Percentiles rank a stretch among this genome's conserved stretches.
Conservation (phyloP, 2,113 vertebrate species). For the Montifringilla adamsi region DNA sequence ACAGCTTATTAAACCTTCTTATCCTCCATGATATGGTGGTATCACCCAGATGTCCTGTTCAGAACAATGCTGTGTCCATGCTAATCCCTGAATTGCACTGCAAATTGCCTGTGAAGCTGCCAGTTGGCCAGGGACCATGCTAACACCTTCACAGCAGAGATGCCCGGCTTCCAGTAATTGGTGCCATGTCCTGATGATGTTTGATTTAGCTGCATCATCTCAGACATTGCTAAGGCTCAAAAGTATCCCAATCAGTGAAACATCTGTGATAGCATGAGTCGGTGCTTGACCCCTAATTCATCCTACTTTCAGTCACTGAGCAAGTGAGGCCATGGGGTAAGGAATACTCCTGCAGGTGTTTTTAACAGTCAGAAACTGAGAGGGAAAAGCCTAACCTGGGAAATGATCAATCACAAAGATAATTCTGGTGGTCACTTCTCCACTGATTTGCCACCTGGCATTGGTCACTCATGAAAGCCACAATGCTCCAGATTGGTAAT, state of each 20-base stretch:
- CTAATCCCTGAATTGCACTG: neutral
- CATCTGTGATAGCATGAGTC: neutral
- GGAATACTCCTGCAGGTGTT: neutral
- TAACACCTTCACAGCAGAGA: neutral
- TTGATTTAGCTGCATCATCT: neutral
- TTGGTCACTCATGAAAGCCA: neutral
- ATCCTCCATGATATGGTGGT: neutral
- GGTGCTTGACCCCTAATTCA: neutral
- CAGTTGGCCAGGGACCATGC: neutral
- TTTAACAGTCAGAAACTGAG: neutral
- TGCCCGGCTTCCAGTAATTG: neutral
- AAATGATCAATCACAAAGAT: neutral
- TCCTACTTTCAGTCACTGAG: neutral
- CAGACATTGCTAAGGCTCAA: neutral
- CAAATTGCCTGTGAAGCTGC: neutral
- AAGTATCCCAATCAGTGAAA: neutral
- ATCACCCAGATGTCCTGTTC: neutral
- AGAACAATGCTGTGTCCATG: neutral
- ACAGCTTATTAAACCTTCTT: neutral
- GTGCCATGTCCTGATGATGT: neutral
- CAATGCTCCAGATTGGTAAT: neutral
- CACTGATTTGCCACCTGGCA: neutral
- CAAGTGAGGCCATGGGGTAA: neutral
- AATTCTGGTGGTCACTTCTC: neutral
- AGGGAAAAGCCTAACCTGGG: neutral